A percentile compares a stretch with the other conserved stretches of the same genome.
Evolutionary conservation across 2,797 vertebrate genomes (phyloP).

Genomic region (Oryzias sinensis): DNA sequence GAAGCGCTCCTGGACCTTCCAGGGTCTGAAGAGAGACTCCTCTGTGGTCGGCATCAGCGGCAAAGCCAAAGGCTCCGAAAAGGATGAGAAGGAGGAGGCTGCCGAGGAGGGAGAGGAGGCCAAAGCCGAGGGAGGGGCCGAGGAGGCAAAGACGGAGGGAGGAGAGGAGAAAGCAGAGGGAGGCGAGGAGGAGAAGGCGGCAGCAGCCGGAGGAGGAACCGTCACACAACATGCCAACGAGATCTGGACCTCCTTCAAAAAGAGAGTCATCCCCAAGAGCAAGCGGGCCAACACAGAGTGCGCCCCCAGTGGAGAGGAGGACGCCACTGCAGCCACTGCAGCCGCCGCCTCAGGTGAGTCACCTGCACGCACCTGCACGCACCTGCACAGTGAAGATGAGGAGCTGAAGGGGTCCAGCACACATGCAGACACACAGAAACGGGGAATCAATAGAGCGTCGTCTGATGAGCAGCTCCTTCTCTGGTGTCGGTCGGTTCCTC

Average conservation of each 20-base stretch:
- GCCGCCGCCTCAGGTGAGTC: constrained; percentile 47
- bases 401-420: too few relatives aligned
- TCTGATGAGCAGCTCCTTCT: too few relatives aligned
- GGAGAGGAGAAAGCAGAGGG: constrained; percentile 53
- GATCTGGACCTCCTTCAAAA: constrained; percentile 84
- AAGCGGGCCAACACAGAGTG: constrained; percentile 73
- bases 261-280: constrained; percentile 80
- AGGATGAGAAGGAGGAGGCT: constrained; percentile 67
- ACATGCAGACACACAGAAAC: too few relatives aligned
- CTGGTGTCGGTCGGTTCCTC: too few relatives aligned
- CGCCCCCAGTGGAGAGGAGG: constrained; percentile 66
- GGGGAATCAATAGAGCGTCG: too few relatives aligned
- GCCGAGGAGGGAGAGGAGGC: constrained; percentile 23
- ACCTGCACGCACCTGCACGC: background rate
- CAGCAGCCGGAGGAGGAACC: constrained; percentile 43
- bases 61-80: constrained; percentile 70
- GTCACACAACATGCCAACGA: constrained; percentile 80
- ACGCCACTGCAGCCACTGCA: constrained; percentile 27
- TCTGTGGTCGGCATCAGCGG: constrained; percentile 78
- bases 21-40: constrained; percentile 81
- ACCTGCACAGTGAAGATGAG: background rate
- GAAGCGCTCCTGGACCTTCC: constrained; percentile 85
- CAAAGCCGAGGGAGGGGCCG: constrained; percentile 24
- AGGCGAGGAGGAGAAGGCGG: constrained; percentile 54
- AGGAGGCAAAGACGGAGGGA: constrained; percentile 53